Evolutionary conservation across 2,888 invertebrate genomes (phyloP), one percentile per base, ranked within the genome.

Genomic region (Leptopilina syphax): DNA sequence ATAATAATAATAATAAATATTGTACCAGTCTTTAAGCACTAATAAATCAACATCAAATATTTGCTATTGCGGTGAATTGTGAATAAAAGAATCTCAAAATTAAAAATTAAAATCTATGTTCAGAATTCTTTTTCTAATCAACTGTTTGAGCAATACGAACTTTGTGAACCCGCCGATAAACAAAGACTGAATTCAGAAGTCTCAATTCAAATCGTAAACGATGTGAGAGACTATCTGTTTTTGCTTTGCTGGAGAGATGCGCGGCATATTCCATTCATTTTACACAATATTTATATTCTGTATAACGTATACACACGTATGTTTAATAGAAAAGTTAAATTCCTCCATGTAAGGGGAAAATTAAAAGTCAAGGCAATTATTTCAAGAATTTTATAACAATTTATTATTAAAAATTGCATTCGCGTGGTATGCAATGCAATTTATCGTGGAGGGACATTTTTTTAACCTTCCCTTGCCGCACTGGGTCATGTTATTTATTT

Each of bases 191-290:
- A 60, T 73, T 73, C 57, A 13, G n/a, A 57, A 73, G 9, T n/a
- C 54, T 41, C 50, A 34, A 34, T 73, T 54, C 54, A 73, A 34
- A 13, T 73, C n/a, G n/a, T 57, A n/a, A 57, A 57, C 27, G 73
- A 73, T 57, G 73, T 9, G 57, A 54, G 73, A n/a, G 73, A n/a
- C 57, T 73, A 73, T 73, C 54, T 41, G n/a, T 34, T 41, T 73
- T 54, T 27, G 81, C 85, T 86, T 76, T 86, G 86, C 87, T 82
- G 86, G 86, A 84, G 84, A 83, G 83, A 80, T 44, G 80, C 81
- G 82, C 76, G 86, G 86, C 77, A 86, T 86, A 87, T 86, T 86
- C 86, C 87, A 85, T 65, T 78, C 54, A 70, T 70, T 54, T n/a
- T 70, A 70, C 18, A 24, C 44, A 70, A 47, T 70, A 24, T 63